Percentiles rank a stretch among this genome's conserved stretches.
These are phyloP conservation scores for Urocitellus parryii DNA, from an alignment of 2,113 vertebrate genomes.

Conservation along the genomic window DNA sequence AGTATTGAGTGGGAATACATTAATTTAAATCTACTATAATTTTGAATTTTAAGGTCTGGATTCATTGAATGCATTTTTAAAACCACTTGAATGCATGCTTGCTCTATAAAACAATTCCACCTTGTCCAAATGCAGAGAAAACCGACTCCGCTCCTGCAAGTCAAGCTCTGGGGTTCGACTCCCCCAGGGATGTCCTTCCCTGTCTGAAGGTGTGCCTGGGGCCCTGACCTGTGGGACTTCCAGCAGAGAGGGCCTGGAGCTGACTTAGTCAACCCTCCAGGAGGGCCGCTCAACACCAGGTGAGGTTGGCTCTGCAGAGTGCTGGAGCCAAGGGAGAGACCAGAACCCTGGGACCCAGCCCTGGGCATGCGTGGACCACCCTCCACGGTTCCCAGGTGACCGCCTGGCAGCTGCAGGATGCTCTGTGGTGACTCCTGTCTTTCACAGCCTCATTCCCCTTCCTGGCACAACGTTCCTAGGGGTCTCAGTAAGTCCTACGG, in stretches of 20 bases:
- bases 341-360: no score
- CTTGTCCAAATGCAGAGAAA: not conserved
- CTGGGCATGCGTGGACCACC: accelerated
- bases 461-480: not conserved
- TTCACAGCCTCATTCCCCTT: not conserved
- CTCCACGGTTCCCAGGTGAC: no score
- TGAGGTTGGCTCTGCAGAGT: not conserved
- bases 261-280: not conserved
- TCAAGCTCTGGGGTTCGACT: no score
- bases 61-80: not conserved
- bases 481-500: not conserved
- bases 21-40: not conserved
- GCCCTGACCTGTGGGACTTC: not conserved
- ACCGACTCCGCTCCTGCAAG: not conserved
- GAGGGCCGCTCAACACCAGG: accelerated
- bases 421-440: not conserved
- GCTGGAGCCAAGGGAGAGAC: not conserved
- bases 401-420: not conserved
- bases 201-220: no score
- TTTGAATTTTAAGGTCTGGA: not conserved
- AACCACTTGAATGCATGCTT: not conserved
- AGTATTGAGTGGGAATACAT: not conserved
- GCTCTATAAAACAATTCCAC: not conserved
- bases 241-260: accelerated
- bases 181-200: accelerated